Conservation (phyloP, 2,113 vertebrate species). For the Natator depressus region DNA sequence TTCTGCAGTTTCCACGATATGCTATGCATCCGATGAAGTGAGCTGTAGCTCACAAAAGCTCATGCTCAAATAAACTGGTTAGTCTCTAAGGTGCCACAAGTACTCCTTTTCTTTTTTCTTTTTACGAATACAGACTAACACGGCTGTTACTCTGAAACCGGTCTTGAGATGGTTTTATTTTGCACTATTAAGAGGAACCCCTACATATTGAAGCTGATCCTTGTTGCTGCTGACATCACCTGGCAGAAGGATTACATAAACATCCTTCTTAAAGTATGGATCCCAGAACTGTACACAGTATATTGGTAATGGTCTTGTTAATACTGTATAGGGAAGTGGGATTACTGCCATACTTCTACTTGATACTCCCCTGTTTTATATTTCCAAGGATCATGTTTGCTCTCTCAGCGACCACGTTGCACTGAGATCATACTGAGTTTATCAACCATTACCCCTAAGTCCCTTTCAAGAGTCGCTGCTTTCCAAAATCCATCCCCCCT, state of each 20-base stretch:
- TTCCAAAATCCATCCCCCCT: not conserved
- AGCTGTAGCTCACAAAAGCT: too few species aligned
- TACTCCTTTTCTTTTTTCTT: too few species aligned
- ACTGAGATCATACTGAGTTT: not conserved
- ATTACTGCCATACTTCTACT: not conserved
- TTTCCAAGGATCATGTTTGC: not conserved
- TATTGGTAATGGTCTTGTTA: not conserved
- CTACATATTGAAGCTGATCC: too few species aligned
- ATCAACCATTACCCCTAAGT: not conserved
- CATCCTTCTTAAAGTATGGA: conserved; percentile 5
- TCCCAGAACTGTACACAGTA: not conserved
- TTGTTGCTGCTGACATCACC: too few species aligned
- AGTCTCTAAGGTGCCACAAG: too few species aligned
- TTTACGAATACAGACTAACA: too few species aligned
- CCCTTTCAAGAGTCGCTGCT: not conserved
- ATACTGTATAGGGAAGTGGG: not conserved
- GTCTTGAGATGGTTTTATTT: too few species aligned
- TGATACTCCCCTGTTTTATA: not conserved
- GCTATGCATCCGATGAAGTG: too few species aligned
- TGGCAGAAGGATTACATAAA: not conserved
- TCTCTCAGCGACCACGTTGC: not conserved
- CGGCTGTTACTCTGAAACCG: too few species aligned
- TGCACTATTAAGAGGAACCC: too few species aligned
- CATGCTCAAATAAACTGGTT: too few species aligned
- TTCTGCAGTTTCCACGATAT: too few species aligned